Base-by-base conservation (phyloP, 30 jellyfish, hydroid and myxozoan genomes). In the Chrysaora quinquecirrha region DNA sequence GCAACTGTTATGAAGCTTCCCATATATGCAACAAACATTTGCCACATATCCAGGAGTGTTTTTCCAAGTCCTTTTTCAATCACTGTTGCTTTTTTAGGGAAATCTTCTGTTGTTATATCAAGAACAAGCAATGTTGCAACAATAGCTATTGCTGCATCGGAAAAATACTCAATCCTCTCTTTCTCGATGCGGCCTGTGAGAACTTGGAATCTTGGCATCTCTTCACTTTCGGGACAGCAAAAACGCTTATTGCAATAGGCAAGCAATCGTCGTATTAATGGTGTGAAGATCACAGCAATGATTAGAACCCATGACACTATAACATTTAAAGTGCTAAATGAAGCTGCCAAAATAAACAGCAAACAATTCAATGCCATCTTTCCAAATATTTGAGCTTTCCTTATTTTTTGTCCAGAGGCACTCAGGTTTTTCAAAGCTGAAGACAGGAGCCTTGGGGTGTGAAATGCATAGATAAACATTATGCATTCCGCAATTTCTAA, bases 61-160 rank as follows among this genome's bases (percentile, higher is more conserved):
- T 34, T 52, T 16, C 73, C 28, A 11, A 89, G 85, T 31, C 97
- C 97, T 25, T 73, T 38, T 48, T 66, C 74, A 0, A 60, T 83
- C 61, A 89, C 97, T 35, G 87, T 48, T 33, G 87, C 76, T 48
- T 80, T 47, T 31, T 49, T 82, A 1, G 97, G 97, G 47, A 89
- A 89, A 29, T 89, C 95, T 62, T 89, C 97, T 23, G 97, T 80
- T 28, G 97, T 89, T 66, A 89, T 48, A 56, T 89, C 97, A 10
- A 89, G 83, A 22, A 89, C 90, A 25, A 89, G 83, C 28, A 89
- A 68, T 7, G 97, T 89, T 6, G 97, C 97, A 11, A 89, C 91
- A 48, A 89, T 89, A 47, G 97, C 97, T 16, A 80, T 76, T 7
- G 97, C 97, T 43, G 97, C 97, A 67, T 89, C 97, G 0, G 97